Conservation (phyloP, 2,797 vertebrate genomes). For the Otus scops region DNA sequence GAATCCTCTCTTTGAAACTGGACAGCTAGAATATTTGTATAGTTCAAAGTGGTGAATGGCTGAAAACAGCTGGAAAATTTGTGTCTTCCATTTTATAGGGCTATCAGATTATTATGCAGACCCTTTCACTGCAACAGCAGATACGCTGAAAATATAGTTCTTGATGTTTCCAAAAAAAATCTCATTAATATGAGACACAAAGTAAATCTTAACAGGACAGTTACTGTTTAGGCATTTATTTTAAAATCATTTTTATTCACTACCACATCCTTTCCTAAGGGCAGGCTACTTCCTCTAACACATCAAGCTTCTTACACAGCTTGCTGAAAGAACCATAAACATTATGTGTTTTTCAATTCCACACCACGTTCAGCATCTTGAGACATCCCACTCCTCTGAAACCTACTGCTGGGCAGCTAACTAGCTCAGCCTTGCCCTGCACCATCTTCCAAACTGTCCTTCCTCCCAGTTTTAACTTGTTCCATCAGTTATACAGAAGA, state of each 20-base stretch:
- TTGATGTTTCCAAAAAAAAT: neutral
- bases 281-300: neutral
- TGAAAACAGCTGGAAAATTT: neutral
- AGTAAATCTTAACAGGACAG: neutral
- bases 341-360: neutral
- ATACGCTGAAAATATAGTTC: neutral
- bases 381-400: neutral
- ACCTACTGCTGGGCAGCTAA: neutral
- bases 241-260: neutral
- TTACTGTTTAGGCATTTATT: neutral
- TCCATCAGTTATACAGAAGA: neutral
- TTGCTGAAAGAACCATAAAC: neutral
- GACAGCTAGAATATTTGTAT: neutral
- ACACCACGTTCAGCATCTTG: neutral
- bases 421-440: neutral
- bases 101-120: neutral
- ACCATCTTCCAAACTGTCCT: neutral
- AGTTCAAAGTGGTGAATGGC: neutral
- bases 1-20: neutral
- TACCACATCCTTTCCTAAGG: neutral
- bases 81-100: neutral
- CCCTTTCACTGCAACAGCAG: neutral
- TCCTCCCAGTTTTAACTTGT: neutral
- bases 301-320: neutral
- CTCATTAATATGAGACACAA: neutral